phyloP scores from a whole-genome alignment of 1,140 invertebrate genomes.

The Drosophila pseudoobscura region DNA sequence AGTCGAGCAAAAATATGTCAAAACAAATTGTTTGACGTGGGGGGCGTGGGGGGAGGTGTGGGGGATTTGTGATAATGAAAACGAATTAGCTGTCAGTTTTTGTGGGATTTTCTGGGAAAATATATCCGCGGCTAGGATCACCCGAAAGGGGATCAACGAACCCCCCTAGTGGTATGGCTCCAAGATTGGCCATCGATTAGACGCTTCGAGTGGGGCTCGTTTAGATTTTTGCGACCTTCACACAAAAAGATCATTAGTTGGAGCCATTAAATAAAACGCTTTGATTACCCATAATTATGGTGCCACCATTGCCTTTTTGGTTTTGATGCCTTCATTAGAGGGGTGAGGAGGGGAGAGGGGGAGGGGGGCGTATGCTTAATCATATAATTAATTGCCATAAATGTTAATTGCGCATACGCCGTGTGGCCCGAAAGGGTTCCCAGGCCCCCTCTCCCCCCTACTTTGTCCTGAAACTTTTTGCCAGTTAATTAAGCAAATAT shows the following conservation, averaged over 20 bases:
- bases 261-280: conserved; percentile 67
- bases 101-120: not conserved
- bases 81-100: conserved; percentile 5
- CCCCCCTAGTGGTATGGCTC: too few species aligned
- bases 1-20: conserved; percentile 52
- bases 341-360: too few species aligned
- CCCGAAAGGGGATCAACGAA: too few species aligned
- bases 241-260: conserved; percentile 71
- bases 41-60: too few species aligned
- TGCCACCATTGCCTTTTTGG: conserved; percentile 1
- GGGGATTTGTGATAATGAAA: conserved; percentile 21
- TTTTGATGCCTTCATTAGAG: conserved; percentile 49
- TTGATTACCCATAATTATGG: conserved; percentile 75
- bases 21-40: conserved; percentile 38
- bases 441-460: conserved; percentile 8
- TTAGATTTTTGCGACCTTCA: conserved; percentile 53
- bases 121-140: not conserved
- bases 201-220: conserved; percentile 48
- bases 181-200: conserved; percentile 5
- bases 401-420: conserved; percentile 80
- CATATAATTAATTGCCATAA: conserved; percentile 76
- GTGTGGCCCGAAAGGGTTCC: conserved; percentile 46
- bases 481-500: conserved; percentile 80
- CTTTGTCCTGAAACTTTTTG: conserved; percentile 69
- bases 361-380: conserved; percentile 56